Conservation (phyloP, 2,113 vertebrate genomes). For the Channa maculata region DNA sequence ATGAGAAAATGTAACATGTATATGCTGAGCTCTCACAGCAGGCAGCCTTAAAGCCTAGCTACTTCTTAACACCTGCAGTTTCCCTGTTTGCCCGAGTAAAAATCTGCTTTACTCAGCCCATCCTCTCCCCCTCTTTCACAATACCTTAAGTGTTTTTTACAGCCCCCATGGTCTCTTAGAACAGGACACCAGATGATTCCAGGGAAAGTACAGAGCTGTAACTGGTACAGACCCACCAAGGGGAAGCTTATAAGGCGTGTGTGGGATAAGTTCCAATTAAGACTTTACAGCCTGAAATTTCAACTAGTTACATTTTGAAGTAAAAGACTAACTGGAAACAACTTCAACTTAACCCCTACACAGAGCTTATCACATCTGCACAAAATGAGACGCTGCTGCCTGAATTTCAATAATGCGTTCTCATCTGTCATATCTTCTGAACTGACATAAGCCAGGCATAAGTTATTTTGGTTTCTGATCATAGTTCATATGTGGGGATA, state of each 20-base stretch:
- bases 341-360: no score
- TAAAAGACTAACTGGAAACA: no score
- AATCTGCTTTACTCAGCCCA: background rate
- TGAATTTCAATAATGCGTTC: no score
- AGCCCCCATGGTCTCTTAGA: slow-evolving; percentile 44
- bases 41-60: background rate
- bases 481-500: background rate
- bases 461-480: background rate
- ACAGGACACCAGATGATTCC: slow-evolving; percentile 37
- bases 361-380: no score
- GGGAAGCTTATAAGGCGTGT: background rate
- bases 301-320: no score
- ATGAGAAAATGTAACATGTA: background rate
- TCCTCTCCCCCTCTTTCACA: background rate
- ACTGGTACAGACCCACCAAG: slow-evolving; percentile 7
- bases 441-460: no score
- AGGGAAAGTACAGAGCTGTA: slow-evolving; percentile 47
- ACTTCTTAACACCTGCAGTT: slow-evolving; percentile 4
- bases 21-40: background rate
- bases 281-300: no score
- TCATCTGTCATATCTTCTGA: no score
- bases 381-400: no score
- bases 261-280: no score
- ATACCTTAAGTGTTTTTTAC: slow-evolving; percentile 1
- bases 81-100: background rate